A percentile compares a stretch with the other conserved stretches of the same genome.
Conservation (phyloP, 2,888 invertebrate genomes). For the Volucella inflata region DNA sequence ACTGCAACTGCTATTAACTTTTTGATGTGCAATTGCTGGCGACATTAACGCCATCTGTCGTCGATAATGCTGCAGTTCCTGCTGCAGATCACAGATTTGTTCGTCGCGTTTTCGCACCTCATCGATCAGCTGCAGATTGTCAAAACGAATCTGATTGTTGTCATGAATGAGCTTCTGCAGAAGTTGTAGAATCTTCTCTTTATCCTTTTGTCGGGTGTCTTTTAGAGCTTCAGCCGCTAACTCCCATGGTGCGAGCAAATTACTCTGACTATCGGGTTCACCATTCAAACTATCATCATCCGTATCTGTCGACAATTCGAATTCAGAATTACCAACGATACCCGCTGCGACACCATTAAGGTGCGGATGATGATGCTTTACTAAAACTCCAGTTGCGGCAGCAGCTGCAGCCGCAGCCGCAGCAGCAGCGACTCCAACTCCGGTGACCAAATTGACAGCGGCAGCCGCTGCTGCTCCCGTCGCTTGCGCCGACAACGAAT, state of each 20-base stretch:
- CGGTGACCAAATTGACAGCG: conserved; percentile 63
- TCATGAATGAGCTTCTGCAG: conserved; percentile 82
- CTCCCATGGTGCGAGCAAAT: conserved; percentile 82
- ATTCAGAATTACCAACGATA: conserved; percentile 85
- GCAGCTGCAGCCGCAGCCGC: conserved; percentile 60
- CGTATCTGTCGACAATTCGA: conserved; percentile 89
- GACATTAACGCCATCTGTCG: conserved; percentile 78
- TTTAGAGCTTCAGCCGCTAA: conserved; percentile 82
- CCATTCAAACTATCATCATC: conserved; percentile 86
- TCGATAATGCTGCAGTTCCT: conserved; percentile 81
- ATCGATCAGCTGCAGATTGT: conserved; percentile 81
- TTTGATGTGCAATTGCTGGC: conserved; percentile 62
- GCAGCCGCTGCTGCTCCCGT: conserved; percentile 69
- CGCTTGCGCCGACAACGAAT: conserved; percentile 64
- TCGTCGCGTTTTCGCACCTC: conserved; percentile 81
- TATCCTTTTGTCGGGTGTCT: conserved; percentile 81
- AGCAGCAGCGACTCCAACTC: conserved; percentile 38
- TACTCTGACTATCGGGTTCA: conserved; percentile 83
- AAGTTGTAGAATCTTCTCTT: conserved; percentile 82
- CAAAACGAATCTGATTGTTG: conserved; percentile 82
- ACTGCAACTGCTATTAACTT: conserved; percentile 72
- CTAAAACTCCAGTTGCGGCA: conserved; percentile 75
- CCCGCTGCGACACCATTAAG: conserved; percentile 75
- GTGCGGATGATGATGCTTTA: conserved; percentile 75
- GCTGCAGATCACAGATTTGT: conserved; percentile 81